These are phyloP conservation scores for Poeciliopsis turrubarensis DNA, from an alignment of 2,113 vertebrate species.

Conservation along the genomic window DNA sequence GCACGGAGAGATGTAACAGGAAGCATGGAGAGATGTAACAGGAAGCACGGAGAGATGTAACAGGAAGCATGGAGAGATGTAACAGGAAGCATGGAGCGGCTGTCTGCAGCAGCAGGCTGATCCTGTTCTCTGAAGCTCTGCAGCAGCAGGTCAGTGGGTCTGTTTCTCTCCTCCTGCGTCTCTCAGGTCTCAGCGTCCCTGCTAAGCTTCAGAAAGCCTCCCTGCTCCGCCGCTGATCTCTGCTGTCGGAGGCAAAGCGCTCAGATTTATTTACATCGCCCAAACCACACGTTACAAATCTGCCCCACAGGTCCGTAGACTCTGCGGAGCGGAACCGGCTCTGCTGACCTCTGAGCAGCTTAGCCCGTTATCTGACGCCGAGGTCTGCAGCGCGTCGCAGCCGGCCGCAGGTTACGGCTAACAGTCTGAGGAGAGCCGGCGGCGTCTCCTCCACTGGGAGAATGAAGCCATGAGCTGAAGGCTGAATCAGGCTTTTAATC, in stretches of 20 bases:
- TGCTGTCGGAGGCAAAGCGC: not conserved
- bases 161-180: not conserved
- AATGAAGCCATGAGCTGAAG: not conserved
- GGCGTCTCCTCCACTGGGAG: too few relatives aligned
- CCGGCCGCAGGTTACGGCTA: too few relatives aligned
- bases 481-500: not conserved
- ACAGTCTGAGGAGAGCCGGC: not conserved
- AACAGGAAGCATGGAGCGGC: too few relatives aligned
- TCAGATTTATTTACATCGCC: not conserved
- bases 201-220: not conserved
- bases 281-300: not conserved
- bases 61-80: too few relatives aligned
- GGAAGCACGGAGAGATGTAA: too few relatives aligned
- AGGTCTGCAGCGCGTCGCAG: not conserved
- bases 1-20: too few relatives aligned
- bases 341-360: not conserved
- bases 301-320: not conserved
- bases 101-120: not conserved
- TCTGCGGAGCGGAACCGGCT: not conserved
- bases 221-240: not conserved
- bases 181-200: not conserved
- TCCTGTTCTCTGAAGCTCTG: not conserved
- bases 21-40: too few relatives aligned
- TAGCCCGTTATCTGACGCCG: too few relatives aligned
- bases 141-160: not conserved